phyloP scores from a whole-genome alignment of 2,888 invertebrate genomes.

The Chaetoderma sp. region DNA sequence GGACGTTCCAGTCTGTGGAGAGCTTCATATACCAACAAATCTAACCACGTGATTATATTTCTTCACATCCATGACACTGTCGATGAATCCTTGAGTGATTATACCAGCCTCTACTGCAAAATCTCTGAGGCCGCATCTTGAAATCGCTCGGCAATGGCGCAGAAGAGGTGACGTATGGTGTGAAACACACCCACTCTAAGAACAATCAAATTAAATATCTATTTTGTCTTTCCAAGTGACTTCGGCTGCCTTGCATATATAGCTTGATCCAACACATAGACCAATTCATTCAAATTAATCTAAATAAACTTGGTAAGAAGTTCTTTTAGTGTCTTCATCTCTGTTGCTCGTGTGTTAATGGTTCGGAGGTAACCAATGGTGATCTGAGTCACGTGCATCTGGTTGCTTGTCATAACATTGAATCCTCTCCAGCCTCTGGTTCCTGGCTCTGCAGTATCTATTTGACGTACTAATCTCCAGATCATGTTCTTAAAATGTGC shows the following conservation, averaged over 20 bases:
- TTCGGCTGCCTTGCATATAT: slow-evolving; percentile 33
- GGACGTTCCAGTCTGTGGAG: too few species aligned
- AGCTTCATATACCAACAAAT: too few species aligned
- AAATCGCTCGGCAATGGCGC: slow-evolving; percentile 38
- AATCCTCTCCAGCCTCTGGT: slow-evolving; percentile 35
- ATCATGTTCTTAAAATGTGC: slow-evolving; percentile 18
- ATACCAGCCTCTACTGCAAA: slow-evolving; percentile 34
- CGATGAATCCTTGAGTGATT: slow-evolving; percentile 37
- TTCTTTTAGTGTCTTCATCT: slow-evolving; percentile 31
- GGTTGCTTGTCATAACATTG: slow-evolving; percentile 26
- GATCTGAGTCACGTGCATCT: slow-evolving; percentile 6
- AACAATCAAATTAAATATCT: slow-evolving; percentile 12
- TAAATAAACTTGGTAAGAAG: slow-evolving; percentile 27
- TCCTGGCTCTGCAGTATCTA: slow-evolving; percentile 21
- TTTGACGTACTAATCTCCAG: slow-evolving; percentile 17
- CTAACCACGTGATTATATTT: too few species aligned
- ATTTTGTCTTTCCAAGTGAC: slow-evolving; percentile 21
- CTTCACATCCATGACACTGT: too few species aligned
- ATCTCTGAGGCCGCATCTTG: slow-evolving; percentile 35
- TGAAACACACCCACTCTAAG: slow-evolving; percentile 35
- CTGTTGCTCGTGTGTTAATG: slow-evolving; percentile 33
- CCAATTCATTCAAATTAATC: slow-evolving; percentile 25
- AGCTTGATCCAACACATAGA: slow-evolving; percentile 36
- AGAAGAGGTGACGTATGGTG: slow-evolving; percentile 13
- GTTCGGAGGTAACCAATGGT: slow-evolving; percentile 29